Evolutionary conservation across 2,113 vertebrate genomes (phyloP).

Genomic region (Morone saxatilis): DNA sequence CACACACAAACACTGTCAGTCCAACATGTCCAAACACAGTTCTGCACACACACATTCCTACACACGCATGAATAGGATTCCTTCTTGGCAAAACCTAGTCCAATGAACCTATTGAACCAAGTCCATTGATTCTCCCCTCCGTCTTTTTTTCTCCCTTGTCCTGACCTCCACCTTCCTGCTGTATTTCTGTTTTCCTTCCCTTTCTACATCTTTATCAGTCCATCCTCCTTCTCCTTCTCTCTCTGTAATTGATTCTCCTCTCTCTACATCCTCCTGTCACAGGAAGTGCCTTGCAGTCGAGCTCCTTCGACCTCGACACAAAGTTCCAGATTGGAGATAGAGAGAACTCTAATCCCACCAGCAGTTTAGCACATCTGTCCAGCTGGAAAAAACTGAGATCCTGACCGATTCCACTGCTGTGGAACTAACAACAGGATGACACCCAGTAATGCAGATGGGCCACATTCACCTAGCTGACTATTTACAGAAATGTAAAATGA

Average conservation of each 20-base stretch:
- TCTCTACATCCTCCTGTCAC: slow-evolving; percentile 44
- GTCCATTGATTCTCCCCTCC: slow-evolving; percentile 53
- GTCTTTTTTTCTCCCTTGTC: slow-evolving; percentile 24
- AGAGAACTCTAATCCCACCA: slow-evolving; percentile 21
- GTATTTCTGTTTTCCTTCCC: slow-evolving; percentile 23
- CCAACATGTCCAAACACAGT: not conserved
- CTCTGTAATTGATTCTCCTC: slow-evolving; percentile 58
- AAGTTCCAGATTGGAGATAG: slow-evolving; percentile 10
- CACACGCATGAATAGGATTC: slow-evolving; percentile 17
- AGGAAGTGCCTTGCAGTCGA: slow-evolving; percentile 15
- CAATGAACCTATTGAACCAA: slow-evolving; percentile 45
- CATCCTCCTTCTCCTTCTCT: slow-evolving; percentile 3
- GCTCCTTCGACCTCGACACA: slow-evolving; percentile 23
- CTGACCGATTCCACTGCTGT: not conserved
- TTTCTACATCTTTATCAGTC: slow-evolving; percentile 20
- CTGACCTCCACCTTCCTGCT: slow-evolving; percentile 13
- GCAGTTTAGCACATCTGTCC: not conserved
- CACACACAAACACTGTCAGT: slow-evolving; percentile 4
- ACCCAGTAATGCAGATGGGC: not conserved
- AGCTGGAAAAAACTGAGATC: not conserved
- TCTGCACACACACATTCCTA: slow-evolving; percentile 6
- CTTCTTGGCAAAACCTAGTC: slow-evolving; percentile 32
- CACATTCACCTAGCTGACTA: not conserved
- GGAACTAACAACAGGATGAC: not conserved
- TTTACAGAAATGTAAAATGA: not conserved